Percentiles rank a stretch among this genome's conserved stretches.
Evolutionary conservation across 2,113 vertebrate species (phyloP).

Genomic region (Jaculus jaculus): DNA sequence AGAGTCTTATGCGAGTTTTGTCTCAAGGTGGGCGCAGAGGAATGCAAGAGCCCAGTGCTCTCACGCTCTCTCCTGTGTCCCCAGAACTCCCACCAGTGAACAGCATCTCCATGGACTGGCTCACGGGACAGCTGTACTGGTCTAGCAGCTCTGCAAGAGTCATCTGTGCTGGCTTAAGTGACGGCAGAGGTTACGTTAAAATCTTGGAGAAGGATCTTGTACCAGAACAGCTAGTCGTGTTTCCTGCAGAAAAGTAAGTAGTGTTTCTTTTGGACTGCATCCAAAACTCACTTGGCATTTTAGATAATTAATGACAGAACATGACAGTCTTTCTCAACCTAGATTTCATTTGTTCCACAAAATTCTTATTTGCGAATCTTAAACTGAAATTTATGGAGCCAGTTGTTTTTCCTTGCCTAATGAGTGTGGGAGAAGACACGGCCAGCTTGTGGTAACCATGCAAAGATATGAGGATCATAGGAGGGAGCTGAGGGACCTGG

Average conservation of each 20-base stretch:
- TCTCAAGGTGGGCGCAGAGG: background rate
- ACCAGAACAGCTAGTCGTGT: constrained; percentile 89
- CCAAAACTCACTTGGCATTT: background rate
- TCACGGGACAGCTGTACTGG: constrained; percentile 93
- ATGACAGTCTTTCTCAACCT: background rate
- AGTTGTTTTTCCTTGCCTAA: background rate
- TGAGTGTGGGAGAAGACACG: background rate
- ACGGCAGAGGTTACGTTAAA: constrained; percentile 87
- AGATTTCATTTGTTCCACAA: background rate
- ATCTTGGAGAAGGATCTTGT: constrained; percentile 88
- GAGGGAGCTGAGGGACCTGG: background rate
- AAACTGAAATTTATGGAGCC: background rate
- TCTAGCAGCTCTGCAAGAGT: constrained; percentile 84
- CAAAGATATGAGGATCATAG: background rate
- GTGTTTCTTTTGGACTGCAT: background rate
- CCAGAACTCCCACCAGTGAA: constrained; percentile 86
- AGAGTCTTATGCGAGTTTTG: background rate
- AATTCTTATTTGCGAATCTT: background rate
- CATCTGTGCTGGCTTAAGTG: constrained; percentile 86
- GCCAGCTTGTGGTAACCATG: background rate
- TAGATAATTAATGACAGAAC: background rate
- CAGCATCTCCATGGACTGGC: constrained; percentile 92
- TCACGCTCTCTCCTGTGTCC: constrained; percentile 14
- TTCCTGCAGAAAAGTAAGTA: constrained; percentile 88
- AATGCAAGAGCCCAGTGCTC: background rate